These are phyloP conservation scores for Myoxocephalus aenaeus DNA, from an alignment of 2,797 vertebrate genomes.

Conservation along the genomic window DNA sequence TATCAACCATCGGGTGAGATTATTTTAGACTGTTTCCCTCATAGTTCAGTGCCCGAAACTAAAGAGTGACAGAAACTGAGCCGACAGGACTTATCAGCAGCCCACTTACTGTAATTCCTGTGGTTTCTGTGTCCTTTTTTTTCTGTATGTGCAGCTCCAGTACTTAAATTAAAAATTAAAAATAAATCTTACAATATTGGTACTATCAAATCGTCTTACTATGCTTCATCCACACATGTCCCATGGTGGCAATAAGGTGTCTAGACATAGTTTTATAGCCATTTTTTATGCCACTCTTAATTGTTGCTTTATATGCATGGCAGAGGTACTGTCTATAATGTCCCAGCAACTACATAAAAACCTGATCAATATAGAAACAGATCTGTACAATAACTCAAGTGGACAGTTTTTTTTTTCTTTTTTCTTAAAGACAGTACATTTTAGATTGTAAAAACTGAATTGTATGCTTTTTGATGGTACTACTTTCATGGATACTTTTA, in stretches of 20 bases:
- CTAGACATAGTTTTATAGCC: conserved; percentile 60
- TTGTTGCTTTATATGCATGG: conserved; percentile 54
- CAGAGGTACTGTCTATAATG: conserved; percentile 34
- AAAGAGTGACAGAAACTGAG: conserved; percentile 50
- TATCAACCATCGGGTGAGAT: conserved; percentile 45
- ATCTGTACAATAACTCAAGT: conserved; percentile 20
- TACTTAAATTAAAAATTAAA: conserved; percentile 38
- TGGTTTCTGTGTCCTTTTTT: conserved; percentile 19
- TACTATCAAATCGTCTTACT: conserved; percentile 46
- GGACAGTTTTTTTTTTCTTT: neutral
- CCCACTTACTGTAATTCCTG: conserved; percentile 30
- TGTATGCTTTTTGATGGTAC: neutral
- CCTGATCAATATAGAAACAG: conserved; percentile 40
- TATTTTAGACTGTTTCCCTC: conserved; percentile 48
- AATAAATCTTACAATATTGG: conserved; percentile 43
- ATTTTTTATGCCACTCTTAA: conserved; percentile 57
- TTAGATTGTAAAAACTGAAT: conserved; percentile 14
- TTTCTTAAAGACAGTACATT: conserved; percentile 9
- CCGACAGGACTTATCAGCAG: conserved; percentile 38
- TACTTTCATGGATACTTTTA: conserved; percentile 1
- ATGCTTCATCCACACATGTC: conserved; percentile 43
- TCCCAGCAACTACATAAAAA: conserved; percentile 52
- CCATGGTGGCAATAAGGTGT: conserved; percentile 55
- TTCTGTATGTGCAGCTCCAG: neutral
- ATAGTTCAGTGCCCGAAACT: conserved; percentile 27